Evolutionary conservation across 2,888 invertebrate species (phyloP).

Genomic region (Adineta ricciae): DNA sequence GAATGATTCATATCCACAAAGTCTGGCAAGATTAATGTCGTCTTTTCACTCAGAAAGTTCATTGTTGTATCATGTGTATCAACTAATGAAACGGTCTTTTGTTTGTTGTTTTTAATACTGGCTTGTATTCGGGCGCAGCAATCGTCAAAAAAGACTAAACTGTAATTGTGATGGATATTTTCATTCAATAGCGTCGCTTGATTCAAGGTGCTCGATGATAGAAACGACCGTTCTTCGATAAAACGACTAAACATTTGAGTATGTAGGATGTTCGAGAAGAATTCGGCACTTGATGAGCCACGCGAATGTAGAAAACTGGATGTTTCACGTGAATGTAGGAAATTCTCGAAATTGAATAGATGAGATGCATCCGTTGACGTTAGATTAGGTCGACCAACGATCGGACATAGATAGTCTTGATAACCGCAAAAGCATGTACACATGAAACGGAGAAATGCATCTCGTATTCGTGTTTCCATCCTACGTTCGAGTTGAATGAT

Average conservation of each 20-base stretch:
- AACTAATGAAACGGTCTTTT: not conserved
- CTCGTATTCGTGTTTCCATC: conserved; percentile 84
- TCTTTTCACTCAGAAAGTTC: not conserved
- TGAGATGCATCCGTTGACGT: conserved; percentile 89
- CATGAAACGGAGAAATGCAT: conserved; percentile 90
- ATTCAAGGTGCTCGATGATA: conserved; percentile 65
- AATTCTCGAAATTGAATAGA: conserved; percentile 63
- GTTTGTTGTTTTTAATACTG: not conserved
- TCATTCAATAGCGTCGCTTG: conserved; percentile 94
- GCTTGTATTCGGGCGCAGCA: not conserved
- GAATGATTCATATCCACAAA: not conserved
- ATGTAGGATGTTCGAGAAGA: conserved; percentile 74
- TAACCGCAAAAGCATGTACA: conserved; percentile 81
- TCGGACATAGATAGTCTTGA: conserved; percentile 73
- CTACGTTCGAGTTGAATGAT: conserved; percentile 53
- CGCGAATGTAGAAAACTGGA: conserved; percentile 47
- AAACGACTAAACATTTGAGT: conserved; percentile 97
- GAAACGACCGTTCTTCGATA: conserved; percentile 94
- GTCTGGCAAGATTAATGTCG: conserved; percentile 1
- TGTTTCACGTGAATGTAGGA: conserved; percentile 47
- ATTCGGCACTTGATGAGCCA: conserved; percentile 56
- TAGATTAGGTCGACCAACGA: conserved; percentile 74
- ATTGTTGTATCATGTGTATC: not conserved
- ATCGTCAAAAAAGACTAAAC: conserved; percentile 23
- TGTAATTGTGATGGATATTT: conserved; percentile 53